Percentiles rank a stretch among this genome's conserved stretches.
These are phyloP conservation scores for Phalangium opilio DNA, from an alignment of 2,888 invertebrate species.

Conservation along the genomic window DNA sequence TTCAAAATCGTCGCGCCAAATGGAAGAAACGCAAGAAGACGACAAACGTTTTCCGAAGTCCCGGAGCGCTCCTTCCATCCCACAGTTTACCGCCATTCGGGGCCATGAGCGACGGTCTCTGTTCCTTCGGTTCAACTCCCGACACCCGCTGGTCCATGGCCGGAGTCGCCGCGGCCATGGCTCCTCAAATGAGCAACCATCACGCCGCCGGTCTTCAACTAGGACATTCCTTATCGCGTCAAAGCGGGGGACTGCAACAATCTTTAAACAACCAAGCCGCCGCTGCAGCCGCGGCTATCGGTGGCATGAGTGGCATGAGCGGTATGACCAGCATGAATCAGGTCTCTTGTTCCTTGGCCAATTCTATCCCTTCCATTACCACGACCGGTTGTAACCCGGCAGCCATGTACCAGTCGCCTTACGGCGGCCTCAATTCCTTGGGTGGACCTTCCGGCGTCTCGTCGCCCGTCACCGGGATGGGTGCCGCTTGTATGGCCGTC, in stretches of 20 bases:
- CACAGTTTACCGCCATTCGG: slow-evolving; percentile 89
- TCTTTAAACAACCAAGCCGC: slow-evolving; percentile 42
- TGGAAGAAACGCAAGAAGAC: slow-evolving; percentile 99
- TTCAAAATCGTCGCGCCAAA: slow-evolving; percentile 93
- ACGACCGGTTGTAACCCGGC: slow-evolving; percentile 30
- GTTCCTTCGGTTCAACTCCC: slow-evolving; percentile 37
- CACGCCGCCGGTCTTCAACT: slow-evolving; percentile 14
- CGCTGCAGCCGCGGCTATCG: slow-evolving; percentile 12
- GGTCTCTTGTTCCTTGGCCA: slow-evolving; percentile 25
- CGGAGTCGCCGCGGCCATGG: slow-evolving; percentile 8
- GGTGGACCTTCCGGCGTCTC: slow-evolving; percentile 41
- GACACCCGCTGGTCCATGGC: slow-evolving; percentile 28
- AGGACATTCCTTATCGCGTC: slow-evolving; percentile 24
- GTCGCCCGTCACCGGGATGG: slow-evolving; percentile 16
- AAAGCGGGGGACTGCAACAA: slow-evolving; percentile 54
- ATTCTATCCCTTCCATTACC: slow-evolving; percentile 24
- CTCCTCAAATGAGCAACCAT: slow-evolving; percentile 42
- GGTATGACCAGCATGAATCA: slow-evolving; percentile 14
- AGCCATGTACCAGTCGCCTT: slow-evolving; percentile 68
- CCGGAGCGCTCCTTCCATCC: slow-evolving; percentile 69
- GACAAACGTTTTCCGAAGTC: slow-evolving; percentile 73
- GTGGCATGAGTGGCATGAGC: slow-evolving; percentile 11
- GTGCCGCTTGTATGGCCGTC: slow-evolving; percentile 10
- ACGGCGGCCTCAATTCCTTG: slow-evolving; percentile 43
- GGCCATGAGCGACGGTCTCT: slow-evolving; percentile 61